These are phyloP conservation scores for Amblyjoppa fuscipennis DNA, from an alignment of 2,888 invertebrate genomes.

Conservation along the genomic window DNA sequence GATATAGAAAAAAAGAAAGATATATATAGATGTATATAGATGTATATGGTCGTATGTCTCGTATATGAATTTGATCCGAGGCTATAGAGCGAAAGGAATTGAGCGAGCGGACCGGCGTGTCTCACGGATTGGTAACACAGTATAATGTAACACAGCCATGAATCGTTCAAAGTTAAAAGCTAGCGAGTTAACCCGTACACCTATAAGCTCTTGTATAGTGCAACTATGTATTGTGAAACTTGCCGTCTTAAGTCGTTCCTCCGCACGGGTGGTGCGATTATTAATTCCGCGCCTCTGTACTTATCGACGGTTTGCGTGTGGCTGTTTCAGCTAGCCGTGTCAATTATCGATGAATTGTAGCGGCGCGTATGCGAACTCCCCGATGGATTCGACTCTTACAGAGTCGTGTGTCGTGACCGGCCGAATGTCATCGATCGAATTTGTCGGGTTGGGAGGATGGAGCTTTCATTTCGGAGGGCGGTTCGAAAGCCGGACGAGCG, in stretches of 20 bases:
- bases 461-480: too few relatives aligned
- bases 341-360: conserved; percentile 44
- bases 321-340: conserved; percentile 11
- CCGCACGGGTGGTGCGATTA: conserved; percentile 4
- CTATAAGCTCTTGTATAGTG: conserved; percentile 33
- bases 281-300: background rate
- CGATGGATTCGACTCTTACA: conserved; percentile 8
- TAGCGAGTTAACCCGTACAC: conserved; percentile 42
- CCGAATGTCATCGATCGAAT: too few relatives aligned
- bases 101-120: conserved; percentile 17
- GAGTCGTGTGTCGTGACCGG: background rate
- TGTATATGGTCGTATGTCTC: background rate
- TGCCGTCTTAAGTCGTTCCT: conserved; percentile 13
- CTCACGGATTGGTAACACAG: conserved; percentile 32
- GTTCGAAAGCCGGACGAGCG: background rate
- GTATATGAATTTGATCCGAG: conserved; percentile 1
- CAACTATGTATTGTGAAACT: conserved; percentile 33
- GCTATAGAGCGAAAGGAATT: conserved; percentile 16
- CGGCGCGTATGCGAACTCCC: background rate
- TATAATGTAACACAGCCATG: conserved; percentile 4
- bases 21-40: too few relatives aligned
- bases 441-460: too few relatives aligned
- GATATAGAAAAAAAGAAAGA: background rate
- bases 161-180: conserved; percentile 24
- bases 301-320: conserved; percentile 24